These are phyloP conservation scores for Meriones unguiculatus DNA, from an alignment of 2,113 vertebrate species.

Conservation along the genomic window DNA sequence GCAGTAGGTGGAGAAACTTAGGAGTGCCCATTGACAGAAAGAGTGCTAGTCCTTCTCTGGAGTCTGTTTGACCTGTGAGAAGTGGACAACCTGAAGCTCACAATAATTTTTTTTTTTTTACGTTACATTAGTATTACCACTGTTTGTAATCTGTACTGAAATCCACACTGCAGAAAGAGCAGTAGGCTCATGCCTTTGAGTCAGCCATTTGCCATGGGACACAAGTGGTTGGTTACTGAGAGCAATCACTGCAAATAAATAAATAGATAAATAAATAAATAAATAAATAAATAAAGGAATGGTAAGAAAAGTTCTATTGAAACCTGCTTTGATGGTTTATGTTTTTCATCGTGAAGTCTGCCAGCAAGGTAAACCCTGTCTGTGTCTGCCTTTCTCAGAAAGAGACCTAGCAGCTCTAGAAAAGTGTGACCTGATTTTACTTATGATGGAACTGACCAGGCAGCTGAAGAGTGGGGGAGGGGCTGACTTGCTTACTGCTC, in stretches of 20 bases:
- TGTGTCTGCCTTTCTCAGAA: neutral
- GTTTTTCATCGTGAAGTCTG: too few species aligned
- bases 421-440: neutral
- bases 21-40: neutral
- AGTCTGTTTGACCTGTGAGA: neutral
- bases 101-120: neutral
- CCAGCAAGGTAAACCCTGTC: neutral
- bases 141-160: neutral
- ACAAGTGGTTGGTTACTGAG: neutral
- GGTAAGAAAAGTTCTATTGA: too few species aligned
- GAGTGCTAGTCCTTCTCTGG: neutral
- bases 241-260: too few species aligned
- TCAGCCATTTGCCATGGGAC: neutral
- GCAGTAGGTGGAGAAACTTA: neutral
- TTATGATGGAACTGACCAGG: neutral
- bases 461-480: neutral
- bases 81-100: neutral
- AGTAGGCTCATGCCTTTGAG: neutral
- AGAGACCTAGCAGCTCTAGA: neutral
- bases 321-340: too few species aligned
- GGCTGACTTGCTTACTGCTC: neutral
- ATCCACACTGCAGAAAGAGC: neutral
- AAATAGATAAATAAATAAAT: too few species aligned
- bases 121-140: neutral
- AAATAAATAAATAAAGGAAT: too few species aligned